Evolutionary conservation across 53 echinoderm and acorn worm genomes (phyloP).

Genomic region (Zoroaster sp.): DNA sequence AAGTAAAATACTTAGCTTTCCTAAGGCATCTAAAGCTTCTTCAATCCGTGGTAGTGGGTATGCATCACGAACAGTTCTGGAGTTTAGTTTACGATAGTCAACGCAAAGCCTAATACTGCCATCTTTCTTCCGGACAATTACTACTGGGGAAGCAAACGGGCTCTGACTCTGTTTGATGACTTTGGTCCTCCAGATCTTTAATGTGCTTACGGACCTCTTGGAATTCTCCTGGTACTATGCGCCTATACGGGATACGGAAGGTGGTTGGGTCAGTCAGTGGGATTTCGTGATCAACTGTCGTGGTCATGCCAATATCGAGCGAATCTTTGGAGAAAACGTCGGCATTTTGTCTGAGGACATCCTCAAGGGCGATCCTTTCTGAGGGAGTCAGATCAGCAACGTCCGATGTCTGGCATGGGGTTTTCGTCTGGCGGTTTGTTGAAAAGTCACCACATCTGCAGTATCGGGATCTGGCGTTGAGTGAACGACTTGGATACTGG

Average conservation of each 20-base stretch:
- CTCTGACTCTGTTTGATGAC: slow-evolving; percentile 21
- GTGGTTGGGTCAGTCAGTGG: slow-evolving; percentile 10
- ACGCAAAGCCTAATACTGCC: slow-evolving; percentile 23
- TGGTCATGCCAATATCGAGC: slow-evolving; percentile 7
- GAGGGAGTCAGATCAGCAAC: not conserved
- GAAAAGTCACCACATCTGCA: not conserved
- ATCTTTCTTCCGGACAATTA: slow-evolving; percentile 45
- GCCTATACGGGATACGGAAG: slow-evolving; percentile 24
- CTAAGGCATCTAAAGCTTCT: slow-evolving; percentile 28
- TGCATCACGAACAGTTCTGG: slow-evolving; percentile 32
- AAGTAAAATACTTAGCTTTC: slow-evolving; percentile 55
- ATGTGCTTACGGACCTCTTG: slow-evolving; percentile 20
- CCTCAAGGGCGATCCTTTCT: not conserved
- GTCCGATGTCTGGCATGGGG: not conserved
- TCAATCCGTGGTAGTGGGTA: slow-evolving; percentile 37
- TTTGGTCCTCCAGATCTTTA: not conserved
- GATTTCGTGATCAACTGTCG: not conserved
- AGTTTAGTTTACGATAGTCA: slow-evolving; percentile 39
- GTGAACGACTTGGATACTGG: not conserved
- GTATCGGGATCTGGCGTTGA: not conserved
- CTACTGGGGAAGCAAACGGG: slow-evolving; percentile 50
- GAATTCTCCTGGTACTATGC: not conserved
- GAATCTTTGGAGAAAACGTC: slow-evolving; percentile 18
- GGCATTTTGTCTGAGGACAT: not conserved
- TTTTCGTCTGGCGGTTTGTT: not conserved